Evolutionary conservation across 2,113 vertebrate species (phyloP).

Genomic region (Gnathonemus echidnorhynchus): DNA sequence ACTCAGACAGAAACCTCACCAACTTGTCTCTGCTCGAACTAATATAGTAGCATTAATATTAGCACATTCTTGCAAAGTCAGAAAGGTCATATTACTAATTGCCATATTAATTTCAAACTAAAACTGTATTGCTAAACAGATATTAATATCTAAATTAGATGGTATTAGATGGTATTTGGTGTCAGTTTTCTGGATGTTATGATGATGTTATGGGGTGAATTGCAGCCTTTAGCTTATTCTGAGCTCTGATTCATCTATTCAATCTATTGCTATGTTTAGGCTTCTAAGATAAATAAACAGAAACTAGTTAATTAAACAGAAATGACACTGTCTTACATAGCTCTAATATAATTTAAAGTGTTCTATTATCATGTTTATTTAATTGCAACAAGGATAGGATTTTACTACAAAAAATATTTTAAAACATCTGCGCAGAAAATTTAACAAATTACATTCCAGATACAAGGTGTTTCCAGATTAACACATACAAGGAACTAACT

Average conservation of each 20-base stretch:
- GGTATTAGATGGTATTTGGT: neutral
- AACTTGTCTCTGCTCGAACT: neutral
- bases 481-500: neutral
- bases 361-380: neutral
- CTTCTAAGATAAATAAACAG: neutral
- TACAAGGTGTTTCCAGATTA: neutral
- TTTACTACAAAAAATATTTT: neutral
- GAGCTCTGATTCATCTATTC: neutral
- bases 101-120: neutral
- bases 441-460: neutral
- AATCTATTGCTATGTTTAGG: neutral
- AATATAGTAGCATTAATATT: neutral
- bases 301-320: neutral
- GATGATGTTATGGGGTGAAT: neutral
- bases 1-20: neutral
- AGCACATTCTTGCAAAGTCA: neutral
- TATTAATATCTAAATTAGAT: neutral
- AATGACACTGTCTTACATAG: neutral
- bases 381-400: neutral
- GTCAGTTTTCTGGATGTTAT: neutral
- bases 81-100: constrained; percentile 3
- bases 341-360: neutral
- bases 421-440: neutral
- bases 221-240: neutral
- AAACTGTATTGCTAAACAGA: neutral